phyloP scores from a whole-genome alignment of 2,113 vertebrate species.

The Carassius gibelio region DNA sequence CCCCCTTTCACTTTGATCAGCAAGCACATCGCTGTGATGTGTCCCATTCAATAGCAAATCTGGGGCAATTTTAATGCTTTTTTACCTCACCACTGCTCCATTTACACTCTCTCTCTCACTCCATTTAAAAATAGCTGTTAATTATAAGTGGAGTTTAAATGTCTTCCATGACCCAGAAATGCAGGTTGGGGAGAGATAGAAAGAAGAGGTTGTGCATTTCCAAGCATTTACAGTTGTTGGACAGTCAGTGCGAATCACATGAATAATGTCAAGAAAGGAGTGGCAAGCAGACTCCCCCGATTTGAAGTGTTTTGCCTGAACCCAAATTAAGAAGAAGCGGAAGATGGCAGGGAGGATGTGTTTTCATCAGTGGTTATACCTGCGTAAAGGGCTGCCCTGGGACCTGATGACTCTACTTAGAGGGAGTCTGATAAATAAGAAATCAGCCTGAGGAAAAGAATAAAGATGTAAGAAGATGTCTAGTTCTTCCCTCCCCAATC shows the following conservation, averaged over 20 bases:
- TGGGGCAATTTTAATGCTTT: conserved; percentile 99
- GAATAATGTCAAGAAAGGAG: not conserved
- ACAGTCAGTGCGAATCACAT: not conserved
- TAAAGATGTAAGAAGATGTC: conserved; percentile 68
- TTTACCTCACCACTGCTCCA: conserved; percentile 99
- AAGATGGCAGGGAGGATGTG: conserved; percentile 50
- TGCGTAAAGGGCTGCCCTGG: conserved; percentile 23
- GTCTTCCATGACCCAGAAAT: conserved; percentile 99
- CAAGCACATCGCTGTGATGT: conserved; percentile 98
- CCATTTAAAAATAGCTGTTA: conserved; percentile 99
- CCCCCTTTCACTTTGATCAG: conserved; percentile 98
- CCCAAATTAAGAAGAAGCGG: conserved; percentile 69
- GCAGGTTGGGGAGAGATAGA: conserved; percentile 84
- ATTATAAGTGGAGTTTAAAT: conserved; percentile 99
- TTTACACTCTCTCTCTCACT: conserved; percentile 74
- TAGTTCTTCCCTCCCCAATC: conserved; percentile 16
- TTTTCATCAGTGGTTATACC: conserved; percentile 45
- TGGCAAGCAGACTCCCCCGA: not conserved
- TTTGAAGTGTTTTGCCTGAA: conserved; percentile 24
- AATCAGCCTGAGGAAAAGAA: conserved; percentile 75
- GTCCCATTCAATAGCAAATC: conserved; percentile 99
- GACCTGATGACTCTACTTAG: conserved; percentile 40
- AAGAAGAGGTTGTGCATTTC: conserved; percentile 85
- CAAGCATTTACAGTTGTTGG: conserved; percentile 46
- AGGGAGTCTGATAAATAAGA: conserved; percentile 77